phyloP scores from a whole-genome alignment of 2,113 vertebrate genomes.

The Neodon shergylaensis region DNA sequence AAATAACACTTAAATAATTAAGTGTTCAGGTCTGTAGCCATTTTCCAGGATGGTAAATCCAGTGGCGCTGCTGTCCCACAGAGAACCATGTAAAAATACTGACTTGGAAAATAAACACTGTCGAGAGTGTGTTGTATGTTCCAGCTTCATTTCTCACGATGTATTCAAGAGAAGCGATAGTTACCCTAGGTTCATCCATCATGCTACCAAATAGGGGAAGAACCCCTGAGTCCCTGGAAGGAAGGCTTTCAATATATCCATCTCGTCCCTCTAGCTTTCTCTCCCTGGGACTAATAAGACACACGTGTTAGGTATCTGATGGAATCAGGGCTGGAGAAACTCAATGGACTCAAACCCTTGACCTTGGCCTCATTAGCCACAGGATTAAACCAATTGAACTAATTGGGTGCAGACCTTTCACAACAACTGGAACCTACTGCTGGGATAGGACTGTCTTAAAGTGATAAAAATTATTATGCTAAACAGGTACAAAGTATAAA shows the following conservation, averaged over 20 bases:
- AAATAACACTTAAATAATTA: not conserved
- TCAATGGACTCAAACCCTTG: slow-evolving; percentile 57
- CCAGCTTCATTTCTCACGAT: not conserved
- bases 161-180: not conserved
- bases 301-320: slow-evolving; percentile 27
- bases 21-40: not conserved
- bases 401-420: slow-evolving; percentile 61
- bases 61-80: not conserved
- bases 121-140: not conserved
- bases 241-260: not conserved
- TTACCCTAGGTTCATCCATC: not conserved
- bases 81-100: not conserved
- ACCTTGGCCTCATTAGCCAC: slow-evolving; percentile 74
- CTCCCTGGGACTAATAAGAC: slow-evolving; percentile 12
- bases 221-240: not conserved
- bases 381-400: slow-evolving; percentile 68
- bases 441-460: not conserved
- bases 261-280: not conserved
- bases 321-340: slow-evolving; percentile 15
- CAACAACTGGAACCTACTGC: slow-evolving; percentile 19
- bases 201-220: not conserved
- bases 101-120: slow-evolving; percentile 21
- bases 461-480: slow-evolving; percentile 33
- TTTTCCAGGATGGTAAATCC: not conserved
- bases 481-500: not conserved